phyloP scores from a whole-genome alignment of 2,888 invertebrate genomes.

The Agapostemon virescens region DNA sequence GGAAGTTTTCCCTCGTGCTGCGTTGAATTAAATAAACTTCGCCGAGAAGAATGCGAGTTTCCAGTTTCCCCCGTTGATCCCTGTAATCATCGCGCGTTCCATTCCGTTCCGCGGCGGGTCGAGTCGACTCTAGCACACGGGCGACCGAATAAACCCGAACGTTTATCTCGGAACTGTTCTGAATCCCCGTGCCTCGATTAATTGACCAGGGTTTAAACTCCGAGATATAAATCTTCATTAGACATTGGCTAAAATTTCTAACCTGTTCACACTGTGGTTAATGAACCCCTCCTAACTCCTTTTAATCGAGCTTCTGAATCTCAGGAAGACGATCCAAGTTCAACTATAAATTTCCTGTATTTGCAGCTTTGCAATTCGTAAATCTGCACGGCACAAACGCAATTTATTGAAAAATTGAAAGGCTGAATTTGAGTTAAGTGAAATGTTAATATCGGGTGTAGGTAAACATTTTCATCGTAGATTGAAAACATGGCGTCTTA shows the following conservation, averaged over 20 bases:
- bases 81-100: conserved; percentile 29
- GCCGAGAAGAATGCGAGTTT: conserved; percentile 11
- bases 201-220: conserved; percentile 41
- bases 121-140: conserved; percentile 1
- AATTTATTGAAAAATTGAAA: no score
- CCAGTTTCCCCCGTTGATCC: not conserved
- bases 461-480: no score
- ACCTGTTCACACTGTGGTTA: conserved; percentile 32
- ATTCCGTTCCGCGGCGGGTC: not conserved
- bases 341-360: not conserved
- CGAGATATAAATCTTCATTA: conserved; percentile 51
- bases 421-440: no score
- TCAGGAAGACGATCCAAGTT: not conserved
- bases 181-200: conserved; percentile 36
- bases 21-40: conserved; percentile 22
- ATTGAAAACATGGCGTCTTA: no score
- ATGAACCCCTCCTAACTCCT: conserved; percentile 27
- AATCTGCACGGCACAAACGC: no score
- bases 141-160: conserved; percentile 13
- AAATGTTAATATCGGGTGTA: no score
- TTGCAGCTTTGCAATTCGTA: no score
- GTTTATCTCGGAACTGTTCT: conserved; percentile 44
- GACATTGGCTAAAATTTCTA: conserved; percentile 35
- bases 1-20: not conserved
- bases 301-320: conserved; percentile 13